These are phyloP conservation scores for Cantharis rustica DNA, from an alignment of 2,888 invertebrate species.

Conservation along the genomic window DNA sequence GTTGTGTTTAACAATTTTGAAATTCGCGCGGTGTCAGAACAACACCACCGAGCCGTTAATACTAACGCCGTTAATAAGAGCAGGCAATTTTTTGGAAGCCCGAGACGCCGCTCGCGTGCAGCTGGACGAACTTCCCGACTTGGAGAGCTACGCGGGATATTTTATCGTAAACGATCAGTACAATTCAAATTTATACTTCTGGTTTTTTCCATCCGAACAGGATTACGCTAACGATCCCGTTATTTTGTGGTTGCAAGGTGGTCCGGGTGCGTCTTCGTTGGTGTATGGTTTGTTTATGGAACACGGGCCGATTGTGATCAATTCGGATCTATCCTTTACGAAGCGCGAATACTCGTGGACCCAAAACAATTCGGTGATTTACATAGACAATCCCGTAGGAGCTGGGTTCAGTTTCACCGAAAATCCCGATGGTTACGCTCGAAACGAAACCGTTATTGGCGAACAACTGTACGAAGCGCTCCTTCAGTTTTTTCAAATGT, in stretches of 20 bases:
- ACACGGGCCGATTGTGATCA: slow-evolving; percentile 76
- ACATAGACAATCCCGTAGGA: slow-evolving; percentile 92
- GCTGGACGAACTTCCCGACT: slow-evolving; percentile 62
- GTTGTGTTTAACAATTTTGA: background rate
- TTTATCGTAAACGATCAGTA: slow-evolving; percentile 79
- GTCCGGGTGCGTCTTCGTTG: slow-evolving; percentile 80
- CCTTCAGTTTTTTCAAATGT: slow-evolving; percentile 82
- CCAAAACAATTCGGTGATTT: slow-evolving; percentile 77
- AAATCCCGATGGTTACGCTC: slow-evolving; percentile 75
- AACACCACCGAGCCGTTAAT: slow-evolving; percentile 64
- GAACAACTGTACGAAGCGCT: slow-evolving; percentile 77
- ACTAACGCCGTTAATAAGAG: slow-evolving; percentile 74
- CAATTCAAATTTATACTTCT: slow-evolving; percentile 87
- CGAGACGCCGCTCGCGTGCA: slow-evolving; percentile 58
- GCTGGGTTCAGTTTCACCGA: slow-evolving; percentile 90
- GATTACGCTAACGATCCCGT: slow-evolving; percentile 66
- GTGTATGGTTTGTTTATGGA: slow-evolving; percentile 80
- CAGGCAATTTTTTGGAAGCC: slow-evolving; percentile 71
- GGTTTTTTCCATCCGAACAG: slow-evolving; percentile 81
- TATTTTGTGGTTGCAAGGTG: slow-evolving; percentile 84
- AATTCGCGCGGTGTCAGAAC: background rate
- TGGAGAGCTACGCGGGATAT: slow-evolving; percentile 77
- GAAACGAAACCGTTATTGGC: slow-evolving; percentile 79
- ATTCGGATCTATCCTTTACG: slow-evolving; percentile 52
- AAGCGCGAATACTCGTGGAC: slow-evolving; percentile 81